Evolutionary conservation across 92 coral and sea anemone species (phyloP).

Genomic region (Umimayanthus chanpuru): DNA sequence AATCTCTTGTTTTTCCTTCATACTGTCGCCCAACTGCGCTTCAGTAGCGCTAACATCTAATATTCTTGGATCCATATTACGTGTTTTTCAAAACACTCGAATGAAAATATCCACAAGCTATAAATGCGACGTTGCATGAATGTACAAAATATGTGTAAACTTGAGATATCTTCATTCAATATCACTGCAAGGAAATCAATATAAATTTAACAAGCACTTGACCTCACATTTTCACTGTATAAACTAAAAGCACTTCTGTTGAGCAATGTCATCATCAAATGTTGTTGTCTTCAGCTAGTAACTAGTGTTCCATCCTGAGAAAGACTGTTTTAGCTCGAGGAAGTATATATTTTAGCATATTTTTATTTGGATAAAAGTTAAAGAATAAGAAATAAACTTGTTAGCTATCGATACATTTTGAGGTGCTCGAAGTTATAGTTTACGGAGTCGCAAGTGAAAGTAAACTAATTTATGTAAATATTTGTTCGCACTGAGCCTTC

Average conservation of each 20-base stretch:
- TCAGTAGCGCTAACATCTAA: neutral
- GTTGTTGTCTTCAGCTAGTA: too few species aligned
- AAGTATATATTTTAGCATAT: too few species aligned
- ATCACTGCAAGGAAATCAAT: neutral
- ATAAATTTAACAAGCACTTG: neutral
- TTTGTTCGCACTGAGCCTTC: too few species aligned
- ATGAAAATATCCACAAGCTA: neutral
- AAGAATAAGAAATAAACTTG: too few species aligned
- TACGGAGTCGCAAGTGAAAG: too few species aligned
- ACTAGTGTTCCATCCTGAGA: too few species aligned
- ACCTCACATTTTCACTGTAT: neutral
- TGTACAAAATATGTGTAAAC: neutral
- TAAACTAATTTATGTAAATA: too few species aligned
- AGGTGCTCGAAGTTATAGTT: too few species aligned
- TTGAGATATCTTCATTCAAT: neutral
- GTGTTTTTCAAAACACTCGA: neutral
- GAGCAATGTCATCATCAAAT: too few species aligned
- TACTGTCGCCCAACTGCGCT: neutral
- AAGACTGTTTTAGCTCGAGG: too few species aligned
- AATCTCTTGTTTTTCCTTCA: neutral
- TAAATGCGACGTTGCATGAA: neutral
- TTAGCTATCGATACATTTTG: too few species aligned
- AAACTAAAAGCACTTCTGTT: neutral
- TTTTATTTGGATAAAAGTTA: too few species aligned
- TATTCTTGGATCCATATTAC: neutral